A percentile compares a stretch with the other conserved stretches of the same genome.
These are phyloP conservation scores for Antheraea pernyi DNA, from an alignment of 1,140 invertebrate species.

Conservation along the genomic window DNA sequence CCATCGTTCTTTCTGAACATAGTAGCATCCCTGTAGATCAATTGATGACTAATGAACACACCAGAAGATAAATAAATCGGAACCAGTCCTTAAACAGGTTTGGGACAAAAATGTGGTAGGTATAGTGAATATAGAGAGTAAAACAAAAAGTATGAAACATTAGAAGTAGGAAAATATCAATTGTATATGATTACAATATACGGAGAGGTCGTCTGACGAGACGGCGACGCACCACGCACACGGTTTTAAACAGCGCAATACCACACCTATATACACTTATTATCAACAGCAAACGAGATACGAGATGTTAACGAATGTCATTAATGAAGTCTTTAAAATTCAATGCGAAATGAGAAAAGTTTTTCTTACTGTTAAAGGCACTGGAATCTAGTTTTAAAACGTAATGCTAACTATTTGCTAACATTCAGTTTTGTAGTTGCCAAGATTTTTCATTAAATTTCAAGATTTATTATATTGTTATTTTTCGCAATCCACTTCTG, in stretches of 20 bases:
- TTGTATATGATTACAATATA: constrained; percentile 28
- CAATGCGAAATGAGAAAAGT: no score
- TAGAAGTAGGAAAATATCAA: constrained; percentile 13
- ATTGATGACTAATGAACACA: constrained; percentile 21
- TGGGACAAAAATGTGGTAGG: constrained; percentile 7
- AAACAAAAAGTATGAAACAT: constrained; percentile 8
- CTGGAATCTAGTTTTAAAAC: no score
- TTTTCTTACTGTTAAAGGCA: no score
- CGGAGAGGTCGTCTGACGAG: constrained; percentile 25
- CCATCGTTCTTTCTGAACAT: not conserved
- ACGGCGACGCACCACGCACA: constrained; percentile 23
- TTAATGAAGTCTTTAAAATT: constrained; percentile 35
- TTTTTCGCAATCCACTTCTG: no score
- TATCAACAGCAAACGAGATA: constrained; percentile 42
- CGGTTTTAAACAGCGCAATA: constrained; percentile 7
- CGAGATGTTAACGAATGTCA: constrained; percentile 32
- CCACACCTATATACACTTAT: constrained; percentile 16
- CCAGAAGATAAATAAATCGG: constrained; percentile 9
- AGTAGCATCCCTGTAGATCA: constrained; percentile 8
- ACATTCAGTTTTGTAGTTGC: no score
- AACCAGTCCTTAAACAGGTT: constrained; percentile 19
- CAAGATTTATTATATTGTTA: no score
- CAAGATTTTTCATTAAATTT: no score
- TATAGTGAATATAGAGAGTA: not conserved
- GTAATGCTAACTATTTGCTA: no score